Evolutionary conservation across 2,113 vertebrate species (phyloP).

Genomic region (Salminus brasiliensis): DNA sequence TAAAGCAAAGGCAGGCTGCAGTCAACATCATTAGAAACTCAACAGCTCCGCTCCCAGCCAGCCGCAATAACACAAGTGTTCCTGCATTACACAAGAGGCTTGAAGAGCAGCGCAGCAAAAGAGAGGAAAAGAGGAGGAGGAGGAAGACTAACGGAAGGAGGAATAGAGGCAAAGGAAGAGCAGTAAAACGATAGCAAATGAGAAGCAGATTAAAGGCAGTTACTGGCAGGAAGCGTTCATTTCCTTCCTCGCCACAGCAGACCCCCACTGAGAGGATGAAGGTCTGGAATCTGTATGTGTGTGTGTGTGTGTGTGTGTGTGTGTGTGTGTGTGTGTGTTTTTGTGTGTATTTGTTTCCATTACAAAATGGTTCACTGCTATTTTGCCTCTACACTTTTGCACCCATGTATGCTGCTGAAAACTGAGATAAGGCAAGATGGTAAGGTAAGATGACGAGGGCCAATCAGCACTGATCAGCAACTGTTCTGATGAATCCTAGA

Average conservation of each 20-base stretch:
- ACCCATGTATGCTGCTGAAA: neutral
- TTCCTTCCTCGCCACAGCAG: conserved; percentile 30
- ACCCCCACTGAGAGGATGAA: conserved; percentile 51
- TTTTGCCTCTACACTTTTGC: conserved; percentile 17
- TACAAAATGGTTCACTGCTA: conserved; percentile 26
- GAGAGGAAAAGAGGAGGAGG: neutral
- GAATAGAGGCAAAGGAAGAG: conserved; percentile 31
- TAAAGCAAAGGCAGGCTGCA: conserved; percentile 8
- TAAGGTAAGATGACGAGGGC: too few relatives aligned
- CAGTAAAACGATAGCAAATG: conserved; percentile 56
- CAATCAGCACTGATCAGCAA: neutral
- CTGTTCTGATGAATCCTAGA: neutral
- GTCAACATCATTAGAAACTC: neutral
- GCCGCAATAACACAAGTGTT: neutral
- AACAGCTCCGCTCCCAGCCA: neutral
- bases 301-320: conserved; percentile 47
- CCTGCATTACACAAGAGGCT: neutral
- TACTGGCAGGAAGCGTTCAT: conserved; percentile 55
- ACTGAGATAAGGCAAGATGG: neutral
- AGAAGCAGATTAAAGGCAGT: conserved; percentile 55
- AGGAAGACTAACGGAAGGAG: conserved; percentile 9
- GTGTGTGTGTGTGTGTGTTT: too few relatives aligned
- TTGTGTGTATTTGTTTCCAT: conserved; percentile 51
- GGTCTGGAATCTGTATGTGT: conserved; percentile 39
- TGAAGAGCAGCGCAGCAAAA: neutral